Conservation (phyloP, 2,797 vertebrate species). For the Mus spretus region DNA sequence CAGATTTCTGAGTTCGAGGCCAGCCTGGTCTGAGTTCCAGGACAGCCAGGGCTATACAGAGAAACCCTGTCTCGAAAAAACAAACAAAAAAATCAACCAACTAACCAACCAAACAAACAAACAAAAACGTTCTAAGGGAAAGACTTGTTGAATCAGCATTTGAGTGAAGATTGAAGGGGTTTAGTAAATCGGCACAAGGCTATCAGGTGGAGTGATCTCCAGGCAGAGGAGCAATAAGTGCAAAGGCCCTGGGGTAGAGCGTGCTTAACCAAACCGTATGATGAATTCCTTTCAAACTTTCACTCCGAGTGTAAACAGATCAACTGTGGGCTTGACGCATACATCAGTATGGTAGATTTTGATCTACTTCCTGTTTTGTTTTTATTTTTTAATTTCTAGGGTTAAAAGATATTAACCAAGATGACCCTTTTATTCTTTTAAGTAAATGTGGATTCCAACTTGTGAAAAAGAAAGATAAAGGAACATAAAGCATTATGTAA, state of each 20-base stretch:
- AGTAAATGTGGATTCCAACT: neutral
- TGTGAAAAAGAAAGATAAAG: too few relatives aligned
- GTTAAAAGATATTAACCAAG: conserved; percentile 27
- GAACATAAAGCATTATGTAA: too few relatives aligned
- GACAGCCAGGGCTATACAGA: too few relatives aligned
- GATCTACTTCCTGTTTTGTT: neutral
- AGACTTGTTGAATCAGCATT: neutral
- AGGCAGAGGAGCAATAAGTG: neutral
- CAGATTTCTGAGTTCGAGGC: too few relatives aligned
- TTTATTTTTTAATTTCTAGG: neutral
- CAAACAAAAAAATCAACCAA: too few relatives aligned
- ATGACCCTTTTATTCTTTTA: conserved; percentile 11
- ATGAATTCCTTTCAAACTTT: conserved; percentile 13
- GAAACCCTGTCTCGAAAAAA: too few relatives aligned
- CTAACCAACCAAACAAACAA: too few relatives aligned
- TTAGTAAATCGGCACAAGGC: neutral
- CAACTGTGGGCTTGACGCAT: neutral
- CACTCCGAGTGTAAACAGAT: neutral
- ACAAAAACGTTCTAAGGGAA: neutral
- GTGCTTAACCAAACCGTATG: neutral
- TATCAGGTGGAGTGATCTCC: neutral
- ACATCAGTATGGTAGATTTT: neutral
- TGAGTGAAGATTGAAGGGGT: neutral
- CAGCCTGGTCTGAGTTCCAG: too few relatives aligned
- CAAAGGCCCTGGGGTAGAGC: neutral